Evolutionary conservation across 1,140 invertebrate genomes (phyloP).

Genomic region (Penaeus vannamei): DNA sequence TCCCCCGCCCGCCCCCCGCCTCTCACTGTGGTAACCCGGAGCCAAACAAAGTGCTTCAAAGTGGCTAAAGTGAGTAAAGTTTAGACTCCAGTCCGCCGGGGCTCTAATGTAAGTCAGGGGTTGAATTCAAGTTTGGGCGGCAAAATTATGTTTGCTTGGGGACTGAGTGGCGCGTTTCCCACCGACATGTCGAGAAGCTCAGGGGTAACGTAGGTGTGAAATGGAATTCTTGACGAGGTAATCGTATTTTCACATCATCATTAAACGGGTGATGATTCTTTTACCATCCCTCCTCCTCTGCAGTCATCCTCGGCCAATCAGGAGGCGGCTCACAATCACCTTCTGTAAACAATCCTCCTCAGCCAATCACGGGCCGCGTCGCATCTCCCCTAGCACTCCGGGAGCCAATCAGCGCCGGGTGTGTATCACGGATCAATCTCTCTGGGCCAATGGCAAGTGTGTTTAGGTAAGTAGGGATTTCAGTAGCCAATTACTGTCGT

Average conservation of each 20-base stretch:
- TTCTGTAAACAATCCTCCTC: conserved; percentile 65
- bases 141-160: conserved; percentile 61
- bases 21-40: conserved; percentile 60
- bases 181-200: conserved; percentile 62
- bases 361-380: conserved; percentile 61
- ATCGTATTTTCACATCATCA: conserved; percentile 66
- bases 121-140: conserved; percentile 60
- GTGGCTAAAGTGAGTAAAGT: conserved; percentile 63
- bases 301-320: conserved; percentile 61
- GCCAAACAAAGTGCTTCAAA: conserved; percentile 65
- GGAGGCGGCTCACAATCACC: conserved; percentile 44
- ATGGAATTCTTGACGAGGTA: conserved; percentile 66
- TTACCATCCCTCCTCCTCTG: conserved; percentile 65
- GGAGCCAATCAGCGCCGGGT: conserved; percentile 63
- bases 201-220: conserved; percentile 65
- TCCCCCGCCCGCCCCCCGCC: neutral
- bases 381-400: conserved; percentile 58
- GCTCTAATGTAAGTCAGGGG: conserved; percentile 55
- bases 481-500: conserved; percentile 69
- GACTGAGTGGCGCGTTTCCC: conserved; percentile 49
- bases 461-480: conserved; percentile 69
- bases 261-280: conserved; percentile 66
- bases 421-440: conserved; percentile 69
- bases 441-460: conserved; percentile 68
- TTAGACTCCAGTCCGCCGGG: conserved; percentile 57